phyloP scores from a whole-genome alignment of 2,888 invertebrate species.

The Catocala sponsa region DNA sequence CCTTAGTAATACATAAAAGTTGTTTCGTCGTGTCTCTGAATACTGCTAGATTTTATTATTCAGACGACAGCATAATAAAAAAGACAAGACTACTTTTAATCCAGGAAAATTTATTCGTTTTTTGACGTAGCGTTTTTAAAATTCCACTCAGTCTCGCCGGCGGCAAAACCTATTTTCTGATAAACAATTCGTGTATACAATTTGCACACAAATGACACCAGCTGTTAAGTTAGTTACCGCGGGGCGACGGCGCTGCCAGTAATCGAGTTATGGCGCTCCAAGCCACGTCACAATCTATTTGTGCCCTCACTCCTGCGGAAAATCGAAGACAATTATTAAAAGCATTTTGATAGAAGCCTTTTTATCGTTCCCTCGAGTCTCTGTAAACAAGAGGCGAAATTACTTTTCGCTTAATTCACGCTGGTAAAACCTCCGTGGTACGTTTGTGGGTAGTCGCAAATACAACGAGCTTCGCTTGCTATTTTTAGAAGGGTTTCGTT shows the following conservation, averaged over 20 bases:
- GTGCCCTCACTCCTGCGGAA: slow-evolving; percentile 29
- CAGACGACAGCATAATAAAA: no score
- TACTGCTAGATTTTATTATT: no score
- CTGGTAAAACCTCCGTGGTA: slow-evolving; percentile 1
- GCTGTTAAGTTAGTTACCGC: slow-evolving; percentile 44
- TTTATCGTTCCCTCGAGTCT: slow-evolving; percentile 29
- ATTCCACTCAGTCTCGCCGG: background rate
- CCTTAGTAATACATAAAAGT: no score
- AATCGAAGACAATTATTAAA: slow-evolving; percentile 56
- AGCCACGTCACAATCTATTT: slow-evolving; percentile 48
- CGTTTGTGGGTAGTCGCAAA: slow-evolving; percentile 11
- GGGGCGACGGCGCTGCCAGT: slow-evolving; percentile 26
- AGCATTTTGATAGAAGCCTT: slow-evolving; percentile 42
- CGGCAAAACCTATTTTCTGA: slow-evolving; percentile 14
- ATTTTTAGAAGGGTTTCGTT: slow-evolving; percentile 27
- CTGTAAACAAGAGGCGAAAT: slow-evolving; percentile 35
- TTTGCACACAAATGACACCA: slow-evolving; percentile 43
- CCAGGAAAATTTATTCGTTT: background rate
- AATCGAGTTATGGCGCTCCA: slow-evolving; percentile 57
- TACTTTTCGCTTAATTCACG: slow-evolving; percentile 33
- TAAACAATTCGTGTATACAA: slow-evolving; percentile 38
- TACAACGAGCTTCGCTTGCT: slow-evolving; percentile 11
- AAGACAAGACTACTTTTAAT: background rate
- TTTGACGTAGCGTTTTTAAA: background rate
- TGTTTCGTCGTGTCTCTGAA: no score